Evolutionary conservation across 2,113 vertebrate species (phyloP).

Genomic region (Peromyscus maniculatus): DNA sequence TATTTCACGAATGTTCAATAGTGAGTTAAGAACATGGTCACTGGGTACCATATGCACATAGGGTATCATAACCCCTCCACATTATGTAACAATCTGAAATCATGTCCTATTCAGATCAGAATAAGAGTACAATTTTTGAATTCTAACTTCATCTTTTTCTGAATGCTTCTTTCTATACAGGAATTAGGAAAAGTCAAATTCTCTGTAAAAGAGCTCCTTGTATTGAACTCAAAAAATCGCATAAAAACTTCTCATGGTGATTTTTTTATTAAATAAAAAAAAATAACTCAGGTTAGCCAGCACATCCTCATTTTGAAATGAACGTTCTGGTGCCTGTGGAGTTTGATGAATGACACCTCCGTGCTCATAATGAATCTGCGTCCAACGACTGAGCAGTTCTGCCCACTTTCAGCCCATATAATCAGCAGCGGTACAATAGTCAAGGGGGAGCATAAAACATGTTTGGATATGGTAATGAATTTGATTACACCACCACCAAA

Average conservation of each 20-base stretch:
- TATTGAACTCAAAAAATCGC: not conserved
- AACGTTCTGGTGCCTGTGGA: not conserved
- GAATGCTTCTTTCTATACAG: not conserved
- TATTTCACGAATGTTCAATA: conserved; percentile 27
- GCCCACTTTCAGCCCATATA: not conserved
- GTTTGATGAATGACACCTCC: not conserved
- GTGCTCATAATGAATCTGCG: not conserved
- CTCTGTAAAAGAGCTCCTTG: not conserved
- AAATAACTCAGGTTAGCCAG: conserved; percentile 3
- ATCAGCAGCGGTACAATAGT: conserved; percentile 53
- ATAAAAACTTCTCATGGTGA: not conserved
- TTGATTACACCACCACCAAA: conserved; percentile 74
- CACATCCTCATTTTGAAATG: conserved; percentile 25
- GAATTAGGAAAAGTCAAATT: not conserved
- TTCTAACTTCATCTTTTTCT: conserved; percentile 24
- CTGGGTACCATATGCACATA: not conserved
- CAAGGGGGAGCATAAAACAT: conserved; percentile 19
- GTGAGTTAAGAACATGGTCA: not conserved
- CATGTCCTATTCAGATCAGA: conserved; percentile 14
- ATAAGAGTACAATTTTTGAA: conserved; percentile 5
- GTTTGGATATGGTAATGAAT: conserved; percentile 74
- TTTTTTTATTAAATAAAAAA: conserved; percentile 34
- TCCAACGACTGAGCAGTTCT: conserved; percentile 51
- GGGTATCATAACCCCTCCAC: not conserved
- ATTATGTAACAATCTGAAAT: not conserved